Evolutionary conservation across 2,888 invertebrate genomes (phyloP).

Genomic region (Tetragnatha montana): DNA sequence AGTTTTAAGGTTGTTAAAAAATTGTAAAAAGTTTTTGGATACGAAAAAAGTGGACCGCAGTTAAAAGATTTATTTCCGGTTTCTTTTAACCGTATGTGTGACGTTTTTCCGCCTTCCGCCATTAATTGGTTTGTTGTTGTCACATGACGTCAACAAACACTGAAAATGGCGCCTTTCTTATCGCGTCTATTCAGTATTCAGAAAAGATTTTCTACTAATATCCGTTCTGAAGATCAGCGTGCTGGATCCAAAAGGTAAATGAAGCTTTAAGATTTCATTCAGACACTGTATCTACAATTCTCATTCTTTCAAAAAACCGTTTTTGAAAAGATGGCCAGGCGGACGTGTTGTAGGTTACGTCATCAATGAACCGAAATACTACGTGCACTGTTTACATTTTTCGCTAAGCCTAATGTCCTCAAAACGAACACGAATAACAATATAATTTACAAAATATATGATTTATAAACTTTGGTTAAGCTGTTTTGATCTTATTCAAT

Average conservation of each 20-base stretch:
- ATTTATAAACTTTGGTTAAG: too few species aligned
- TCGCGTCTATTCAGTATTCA: constrained; percentile 67
- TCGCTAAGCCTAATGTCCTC: constrained; percentile 38
- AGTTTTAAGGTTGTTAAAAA: neutral
- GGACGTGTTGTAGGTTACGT: constrained; percentile 58
- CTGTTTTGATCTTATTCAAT: too few species aligned
- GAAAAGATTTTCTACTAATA: constrained; percentile 62
- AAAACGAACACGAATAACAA: neutral
- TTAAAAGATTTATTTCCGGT: neutral
- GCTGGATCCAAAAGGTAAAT: constrained; percentile 59
- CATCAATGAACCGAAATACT: constrained; percentile 67
- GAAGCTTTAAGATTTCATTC: too few species aligned
- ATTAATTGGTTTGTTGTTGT: constrained; percentile 51
- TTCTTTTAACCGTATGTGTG: constrained; percentile 26
- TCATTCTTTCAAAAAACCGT: neutral
- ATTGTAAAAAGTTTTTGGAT: neutral
- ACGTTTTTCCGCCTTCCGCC: constrained; percentile 12
- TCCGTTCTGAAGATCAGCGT: constrained; percentile 54
- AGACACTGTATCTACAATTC: neutral
- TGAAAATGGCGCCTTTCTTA: constrained; percentile 71
- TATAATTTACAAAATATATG: too few species aligned
- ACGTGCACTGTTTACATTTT: constrained; percentile 64
- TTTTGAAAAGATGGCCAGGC: constrained; percentile 8
- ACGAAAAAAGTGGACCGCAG: neutral
- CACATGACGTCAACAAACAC: constrained; percentile 69